phyloP scores from a whole-genome alignment of 2,113 vertebrate species.

The Myotis lucifugus region DNA sequence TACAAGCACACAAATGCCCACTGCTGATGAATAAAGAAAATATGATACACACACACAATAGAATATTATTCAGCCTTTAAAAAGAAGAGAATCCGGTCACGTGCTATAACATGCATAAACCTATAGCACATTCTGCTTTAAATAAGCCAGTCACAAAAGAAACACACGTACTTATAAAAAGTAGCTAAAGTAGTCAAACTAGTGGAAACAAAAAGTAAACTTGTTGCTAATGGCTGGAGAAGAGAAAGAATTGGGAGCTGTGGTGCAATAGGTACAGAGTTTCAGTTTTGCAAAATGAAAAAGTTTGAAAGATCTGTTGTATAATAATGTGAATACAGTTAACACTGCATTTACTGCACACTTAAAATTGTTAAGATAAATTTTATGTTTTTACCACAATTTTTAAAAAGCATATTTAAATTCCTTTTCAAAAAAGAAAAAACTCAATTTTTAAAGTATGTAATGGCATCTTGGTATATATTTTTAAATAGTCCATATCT shows the following conservation, averaged over 20 bases:
- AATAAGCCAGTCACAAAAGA: not conserved
- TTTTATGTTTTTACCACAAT: not conserved
- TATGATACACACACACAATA: not conserved
- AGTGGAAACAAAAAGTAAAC: not conserved
- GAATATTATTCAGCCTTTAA: not conserved
- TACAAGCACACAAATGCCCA: not conserved
- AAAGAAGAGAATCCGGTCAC: not conserved
- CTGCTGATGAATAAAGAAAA: not conserved
- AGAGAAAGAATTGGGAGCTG: not conserved
- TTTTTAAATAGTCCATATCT: not conserved
- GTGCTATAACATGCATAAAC: not conserved
- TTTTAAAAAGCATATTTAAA: not conserved
- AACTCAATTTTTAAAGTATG: not conserved
- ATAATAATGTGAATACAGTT: not conserved
- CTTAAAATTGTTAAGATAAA: not conserved
- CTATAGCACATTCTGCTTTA: not conserved
- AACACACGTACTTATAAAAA: not conserved
- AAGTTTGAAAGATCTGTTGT: not conserved
- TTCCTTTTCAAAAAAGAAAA: not conserved
- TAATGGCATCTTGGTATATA: not conserved
- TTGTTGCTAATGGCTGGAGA: not conserved
- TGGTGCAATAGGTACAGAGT: not conserved
- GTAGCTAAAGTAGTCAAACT: not conserved
- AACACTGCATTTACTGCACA: not conserved
- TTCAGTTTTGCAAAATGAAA: not conserved